Percentiles rank a stretch among this genome's conserved stretches.
Evolutionary conservation across 2,797 vertebrate species (phyloP).

Genomic region (Margarornis squamiger): DNA sequence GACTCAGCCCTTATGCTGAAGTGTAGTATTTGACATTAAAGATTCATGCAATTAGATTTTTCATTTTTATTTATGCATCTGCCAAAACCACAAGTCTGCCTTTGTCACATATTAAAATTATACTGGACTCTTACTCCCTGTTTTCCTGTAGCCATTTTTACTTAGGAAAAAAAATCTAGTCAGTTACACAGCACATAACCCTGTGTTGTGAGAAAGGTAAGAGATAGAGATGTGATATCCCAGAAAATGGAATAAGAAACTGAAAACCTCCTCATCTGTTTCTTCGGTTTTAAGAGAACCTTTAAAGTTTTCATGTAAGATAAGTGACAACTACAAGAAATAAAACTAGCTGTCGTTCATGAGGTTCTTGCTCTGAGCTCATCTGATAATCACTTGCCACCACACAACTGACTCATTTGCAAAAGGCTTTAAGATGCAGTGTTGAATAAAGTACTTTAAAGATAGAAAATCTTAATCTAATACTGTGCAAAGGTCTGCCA

Average conservation of each 20-base stretch:
- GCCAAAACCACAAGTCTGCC: not conserved
- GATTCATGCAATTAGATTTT: not conserved
- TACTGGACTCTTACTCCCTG: not conserved
- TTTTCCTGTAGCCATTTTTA: not conserved
- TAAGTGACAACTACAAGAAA: not conserved
- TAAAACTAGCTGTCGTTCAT: not conserved
- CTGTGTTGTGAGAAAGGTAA: not conserved
- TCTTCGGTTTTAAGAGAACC: not conserved
- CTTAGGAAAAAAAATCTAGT: not conserved
- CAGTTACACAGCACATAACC: not conserved
- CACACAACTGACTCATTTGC: slow-evolving; percentile 8
- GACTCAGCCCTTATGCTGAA: not conserved
- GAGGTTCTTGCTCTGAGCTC: not conserved
- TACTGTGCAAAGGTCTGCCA: not conserved
- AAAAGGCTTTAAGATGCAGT: not conserved
- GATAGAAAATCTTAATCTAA: not conserved
- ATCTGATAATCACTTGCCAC: not conserved
- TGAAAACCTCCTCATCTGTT: not conserved
- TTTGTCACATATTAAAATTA: not conserved
- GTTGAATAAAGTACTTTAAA: not conserved
- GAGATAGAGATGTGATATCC: not conserved
- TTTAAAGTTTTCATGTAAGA: not conserved
- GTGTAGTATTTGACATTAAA: not conserved
- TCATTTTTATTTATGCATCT: not conserved
- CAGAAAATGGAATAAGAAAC: not conserved